phyloP scores from a whole-genome alignment of 2,888 invertebrate species.

The Oligia strigilis region DNA sequence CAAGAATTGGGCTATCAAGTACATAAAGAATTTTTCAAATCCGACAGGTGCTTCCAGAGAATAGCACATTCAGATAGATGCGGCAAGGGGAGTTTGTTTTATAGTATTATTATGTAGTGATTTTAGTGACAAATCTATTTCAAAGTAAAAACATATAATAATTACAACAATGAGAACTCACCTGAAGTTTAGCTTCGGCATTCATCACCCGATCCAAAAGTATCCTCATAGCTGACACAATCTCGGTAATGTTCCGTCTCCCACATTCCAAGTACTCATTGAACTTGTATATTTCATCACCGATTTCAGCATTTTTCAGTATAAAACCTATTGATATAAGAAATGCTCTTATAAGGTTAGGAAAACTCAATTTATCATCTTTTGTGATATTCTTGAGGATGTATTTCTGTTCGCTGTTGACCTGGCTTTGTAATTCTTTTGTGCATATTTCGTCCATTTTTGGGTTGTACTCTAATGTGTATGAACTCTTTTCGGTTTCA shows the following conservation, averaged over 20 bases:
- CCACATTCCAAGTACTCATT: constrained; percentile 79
- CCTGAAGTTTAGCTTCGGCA: constrained; percentile 79
- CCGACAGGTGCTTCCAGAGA: too few relatives aligned
- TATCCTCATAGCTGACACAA: constrained; percentile 72
- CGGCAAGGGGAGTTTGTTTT: too few relatives aligned
- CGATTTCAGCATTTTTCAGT: constrained; percentile 79
- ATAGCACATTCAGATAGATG: too few relatives aligned
- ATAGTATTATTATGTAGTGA: too few relatives aligned
- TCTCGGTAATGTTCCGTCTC: constrained; percentile 72
- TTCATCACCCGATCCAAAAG: constrained; percentile 77
- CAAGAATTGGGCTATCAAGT: too few relatives aligned
- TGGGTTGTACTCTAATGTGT: constrained; percentile 82
- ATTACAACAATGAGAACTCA: constrained; percentile 51
- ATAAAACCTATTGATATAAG: constrained; percentile 82
- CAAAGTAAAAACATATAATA: not conserved
- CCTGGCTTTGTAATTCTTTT: constrained; percentile 78
- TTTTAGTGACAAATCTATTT: not conserved
- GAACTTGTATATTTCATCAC: constrained; percentile 81
- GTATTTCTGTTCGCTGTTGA: constrained; percentile 85
- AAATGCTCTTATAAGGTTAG: constrained; percentile 83
- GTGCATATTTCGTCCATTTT: constrained; percentile 81
- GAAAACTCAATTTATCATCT: constrained; percentile 81
- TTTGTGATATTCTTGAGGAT: constrained; percentile 82
- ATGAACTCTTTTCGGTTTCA: constrained; percentile 77
- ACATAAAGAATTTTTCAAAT: too few relatives aligned